phyloP scores from a whole-genome alignment of 2,797 vertebrate genomes.

The Crax fasciolata region DNA sequence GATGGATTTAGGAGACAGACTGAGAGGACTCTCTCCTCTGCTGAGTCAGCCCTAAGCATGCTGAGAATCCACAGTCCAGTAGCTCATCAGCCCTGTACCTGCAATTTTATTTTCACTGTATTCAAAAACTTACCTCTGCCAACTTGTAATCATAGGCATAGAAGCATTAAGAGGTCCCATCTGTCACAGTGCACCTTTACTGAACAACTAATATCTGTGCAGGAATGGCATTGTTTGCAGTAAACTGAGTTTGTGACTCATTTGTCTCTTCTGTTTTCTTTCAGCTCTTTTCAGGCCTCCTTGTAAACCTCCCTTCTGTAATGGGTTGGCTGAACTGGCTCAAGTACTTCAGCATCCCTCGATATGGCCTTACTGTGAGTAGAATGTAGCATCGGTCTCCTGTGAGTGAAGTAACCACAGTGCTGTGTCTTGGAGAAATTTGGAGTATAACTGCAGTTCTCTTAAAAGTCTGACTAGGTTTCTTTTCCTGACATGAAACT shows the following conservation, averaged over 20 bases:
- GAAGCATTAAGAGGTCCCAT: background rate
- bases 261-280: background rate
- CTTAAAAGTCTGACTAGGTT: background rate
- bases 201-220: background rate
- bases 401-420: background rate
- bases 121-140: background rate
- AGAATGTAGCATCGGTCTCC: background rate
- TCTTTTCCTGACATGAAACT: background rate
- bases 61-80: background rate
- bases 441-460: background rate
- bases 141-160: background rate
- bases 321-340: conserved; percentile 79
- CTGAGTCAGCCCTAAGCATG: background rate
- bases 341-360: conserved; percentile 78
- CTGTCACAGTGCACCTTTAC: background rate
- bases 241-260: background rate
- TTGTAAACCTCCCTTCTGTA: conserved; percentile 78
- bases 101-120: background rate
- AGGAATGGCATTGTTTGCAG: background rate
- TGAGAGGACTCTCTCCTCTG: background rate
- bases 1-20: background rate
- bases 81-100: background rate
- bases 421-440: background rate
- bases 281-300: conserved; percentile 78
- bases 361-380: conserved; percentile 76